Evolutionary conservation across 1,140 invertebrate species (phyloP), one percentile per base, ranked within the genome.

Genomic region (Caerostris extrusa): DNA sequence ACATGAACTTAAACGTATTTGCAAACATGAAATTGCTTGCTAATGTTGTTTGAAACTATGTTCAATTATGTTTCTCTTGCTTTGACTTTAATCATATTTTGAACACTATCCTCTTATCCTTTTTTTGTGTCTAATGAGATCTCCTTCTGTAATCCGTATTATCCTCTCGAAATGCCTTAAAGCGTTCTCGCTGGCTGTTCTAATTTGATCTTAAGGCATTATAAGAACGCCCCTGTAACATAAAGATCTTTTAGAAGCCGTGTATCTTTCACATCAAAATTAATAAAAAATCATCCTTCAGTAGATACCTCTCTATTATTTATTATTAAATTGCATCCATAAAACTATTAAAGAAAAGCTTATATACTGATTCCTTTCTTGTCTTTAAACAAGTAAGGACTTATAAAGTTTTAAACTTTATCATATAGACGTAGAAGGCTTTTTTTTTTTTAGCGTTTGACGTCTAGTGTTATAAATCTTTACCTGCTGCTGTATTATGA

Each of bases 201-300:
- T 77, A 77, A 77, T 77, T 77, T 77, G 71, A 77, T 77, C 71
- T 77, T 77, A 77, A 77, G 34, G 71, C 71, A 77, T 77, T 77
- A 77, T 77, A 77, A 77, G 71, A 77, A 77, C 71, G 71, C 50
- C 71, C 71, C 71, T 77, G 71, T 77, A 77, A 77, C 71, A 50
- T 77, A 50, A 50, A 77, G 71, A 77, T 34, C 71, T 77, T 77
- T 8, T 34, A 50, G 71, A 53, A 77, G 71, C 10, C 71, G 34
- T 77, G 71, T 34, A 77, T 77, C 71, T 77, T 77, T 77, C 53
- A 77, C 71, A 34, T 77, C 71, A 77, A 77, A 77, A 77, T 77
- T 77, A 77, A 34, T 34, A 77, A 77, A 77, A 50, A 19, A 50
- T 77, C 69, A 77, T 77, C 69, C 69, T 34, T 53, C 19, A 77